Evolutionary conservation across 2,888 invertebrate species (phyloP).

Genomic region (Brachynemurus nebulosus): DNA sequence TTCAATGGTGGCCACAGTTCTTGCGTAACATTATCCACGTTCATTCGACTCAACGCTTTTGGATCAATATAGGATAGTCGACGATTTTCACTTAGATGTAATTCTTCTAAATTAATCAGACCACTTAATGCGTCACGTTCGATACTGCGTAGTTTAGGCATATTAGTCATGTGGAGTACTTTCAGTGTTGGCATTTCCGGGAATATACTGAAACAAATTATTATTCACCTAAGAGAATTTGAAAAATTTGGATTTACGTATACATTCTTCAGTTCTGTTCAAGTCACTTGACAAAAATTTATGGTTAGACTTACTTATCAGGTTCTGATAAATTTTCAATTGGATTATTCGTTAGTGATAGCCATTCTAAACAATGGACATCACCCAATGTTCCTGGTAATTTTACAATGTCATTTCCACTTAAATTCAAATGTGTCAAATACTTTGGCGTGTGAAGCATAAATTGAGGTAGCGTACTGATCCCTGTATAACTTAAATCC

Average conservation of each 20-base stretch:
- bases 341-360: constrained; percentile 58
- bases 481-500: constrained; percentile 51
- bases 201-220: constrained; percentile 40
- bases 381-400: constrained; percentile 47
- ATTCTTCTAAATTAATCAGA: constrained; percentile 38
- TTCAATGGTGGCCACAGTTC: constrained; percentile 49
- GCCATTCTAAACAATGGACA: constrained; percentile 40
- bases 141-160: constrained; percentile 44
- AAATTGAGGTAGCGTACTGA: constrained; percentile 45
- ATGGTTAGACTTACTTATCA: constrained; percentile 22
- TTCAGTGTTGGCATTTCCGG: constrained; percentile 45
- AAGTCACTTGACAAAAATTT: constrained; percentile 8
- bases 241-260: background rate
- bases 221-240: background rate
- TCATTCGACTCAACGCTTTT: constrained; percentile 40
- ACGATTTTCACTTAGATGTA: constrained; percentile 51
- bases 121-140: constrained; percentile 40
- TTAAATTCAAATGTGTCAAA: constrained; percentile 49
- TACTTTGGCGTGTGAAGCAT: constrained; percentile 53
- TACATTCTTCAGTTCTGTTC: background rate
- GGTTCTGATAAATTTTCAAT: constrained; percentile 29
- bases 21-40: constrained; percentile 32
- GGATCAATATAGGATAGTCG: constrained; percentile 43
- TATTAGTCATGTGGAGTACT: constrained; percentile 53
- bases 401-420: constrained; percentile 40